Evolutionary conservation across 1,140 invertebrate species (phyloP).

Genomic region (Bombus pascuorum): DNA sequence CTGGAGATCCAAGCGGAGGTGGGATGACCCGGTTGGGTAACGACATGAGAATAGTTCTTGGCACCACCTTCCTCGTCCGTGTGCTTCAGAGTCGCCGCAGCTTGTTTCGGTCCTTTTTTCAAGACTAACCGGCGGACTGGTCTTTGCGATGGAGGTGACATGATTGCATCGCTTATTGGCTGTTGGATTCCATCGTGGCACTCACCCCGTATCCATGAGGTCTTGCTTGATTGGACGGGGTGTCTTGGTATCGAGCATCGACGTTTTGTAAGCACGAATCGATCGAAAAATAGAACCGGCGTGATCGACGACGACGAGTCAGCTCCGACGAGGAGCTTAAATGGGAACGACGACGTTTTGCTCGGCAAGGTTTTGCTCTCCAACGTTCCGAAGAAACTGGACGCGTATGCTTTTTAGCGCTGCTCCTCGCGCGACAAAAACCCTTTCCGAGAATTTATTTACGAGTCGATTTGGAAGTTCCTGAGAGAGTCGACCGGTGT

Average conservation of each 20-base stretch:
- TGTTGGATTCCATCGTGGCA: slow-evolving; percentile 49
- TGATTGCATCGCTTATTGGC: slow-evolving; percentile 44
- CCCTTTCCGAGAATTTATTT: slow-evolving; percentile 34
- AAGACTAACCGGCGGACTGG: background rate
- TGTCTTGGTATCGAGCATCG: slow-evolving; percentile 12
- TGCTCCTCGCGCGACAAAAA: slow-evolving; percentile 34
- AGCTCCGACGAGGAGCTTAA: background rate
- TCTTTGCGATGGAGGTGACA: slow-evolving; percentile 53
- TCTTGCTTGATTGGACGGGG: slow-evolving; percentile 46
- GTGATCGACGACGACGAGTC: background rate
- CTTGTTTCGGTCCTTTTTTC: slow-evolving; percentile 27
- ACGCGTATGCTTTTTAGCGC: slow-evolving; percentile 3
- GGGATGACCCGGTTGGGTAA: slow-evolving; percentile 53
- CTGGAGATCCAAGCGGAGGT: slow-evolving; percentile 40
- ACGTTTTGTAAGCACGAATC: slow-evolving; percentile 8
- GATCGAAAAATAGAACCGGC: background rate
- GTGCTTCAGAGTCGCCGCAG: too few relatives aligned
- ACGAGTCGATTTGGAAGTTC: slow-evolving; percentile 42
- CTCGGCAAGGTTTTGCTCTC: slow-evolving; percentile 18
- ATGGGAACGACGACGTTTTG: slow-evolving; percentile 17
- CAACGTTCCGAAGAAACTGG: slow-evolving; percentile 16
- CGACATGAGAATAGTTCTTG: slow-evolving; percentile 60
- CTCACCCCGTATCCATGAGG: background rate
- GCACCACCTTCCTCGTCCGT: too few relatives aligned
- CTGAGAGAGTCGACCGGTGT: background rate